These are phyloP conservation scores for Trogon melanurus DNA, from an alignment of 2,113 vertebrate species.

Conservation along the genomic window DNA sequence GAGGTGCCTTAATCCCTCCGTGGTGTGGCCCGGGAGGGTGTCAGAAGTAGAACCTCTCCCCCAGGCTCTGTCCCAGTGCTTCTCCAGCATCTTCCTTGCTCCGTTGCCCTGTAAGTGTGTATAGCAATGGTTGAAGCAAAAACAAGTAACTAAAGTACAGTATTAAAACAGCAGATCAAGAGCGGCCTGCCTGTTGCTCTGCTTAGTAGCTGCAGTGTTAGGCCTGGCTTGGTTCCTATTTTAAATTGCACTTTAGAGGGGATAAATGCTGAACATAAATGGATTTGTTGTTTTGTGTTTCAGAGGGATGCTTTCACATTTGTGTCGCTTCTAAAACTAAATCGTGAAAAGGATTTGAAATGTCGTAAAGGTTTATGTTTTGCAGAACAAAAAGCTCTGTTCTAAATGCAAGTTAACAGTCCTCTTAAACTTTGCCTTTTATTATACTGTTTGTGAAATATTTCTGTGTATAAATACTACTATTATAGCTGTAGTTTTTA, in stretches of 20 bases:
- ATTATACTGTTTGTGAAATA: neutral
- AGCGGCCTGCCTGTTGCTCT: neutral
- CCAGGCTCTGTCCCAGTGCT: rapidly evolving
- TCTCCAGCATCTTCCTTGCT: neutral
- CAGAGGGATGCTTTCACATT: neutral
- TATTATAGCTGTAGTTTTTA: neutral
- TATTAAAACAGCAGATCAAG: neutral
- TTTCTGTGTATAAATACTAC: neutral
- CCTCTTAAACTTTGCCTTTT: neutral
- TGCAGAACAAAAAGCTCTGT: neutral
- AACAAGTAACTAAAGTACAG: neutral
- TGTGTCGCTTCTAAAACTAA: neutral
- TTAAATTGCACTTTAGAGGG: neutral
- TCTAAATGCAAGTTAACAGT: neutral
- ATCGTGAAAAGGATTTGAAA: neutral
- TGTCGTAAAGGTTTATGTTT: neutral
- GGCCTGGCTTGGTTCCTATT: neutral
- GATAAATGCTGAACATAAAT: neutral
- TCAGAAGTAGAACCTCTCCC: neutral
- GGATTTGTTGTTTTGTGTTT: constrained; percentile 4
- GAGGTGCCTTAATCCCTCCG: neutral
- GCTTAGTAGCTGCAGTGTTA: neutral
- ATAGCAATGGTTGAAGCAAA: neutral
- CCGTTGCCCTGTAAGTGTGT: rapidly evolving
- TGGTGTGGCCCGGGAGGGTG: neutral